Evolutionary conservation across 2,888 invertebrate species (phyloP).

Genomic region (Cheilosia vernalis): DNA sequence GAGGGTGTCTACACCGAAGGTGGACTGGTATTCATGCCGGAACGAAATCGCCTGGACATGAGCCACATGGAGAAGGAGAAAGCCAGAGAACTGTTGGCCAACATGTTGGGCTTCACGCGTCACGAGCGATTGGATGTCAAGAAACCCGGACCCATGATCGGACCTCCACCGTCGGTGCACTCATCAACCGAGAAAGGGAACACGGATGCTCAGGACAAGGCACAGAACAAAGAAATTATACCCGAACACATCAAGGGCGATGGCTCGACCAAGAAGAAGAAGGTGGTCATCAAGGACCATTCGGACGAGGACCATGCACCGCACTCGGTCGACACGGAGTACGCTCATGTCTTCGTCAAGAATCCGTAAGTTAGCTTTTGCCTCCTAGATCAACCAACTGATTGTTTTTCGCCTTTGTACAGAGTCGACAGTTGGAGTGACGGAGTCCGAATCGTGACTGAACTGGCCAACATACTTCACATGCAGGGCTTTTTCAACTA

Average conservation of each 20-base stretch:
- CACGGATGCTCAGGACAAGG: slow-evolving; percentile 73
- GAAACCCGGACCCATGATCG: slow-evolving; percentile 94
- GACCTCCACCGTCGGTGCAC: slow-evolving; percentile 79
- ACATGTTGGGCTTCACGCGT: slow-evolving; percentile 92
- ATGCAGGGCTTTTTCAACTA: slow-evolving; percentile 83
- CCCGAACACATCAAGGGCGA: slow-evolving; percentile 81
- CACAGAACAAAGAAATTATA: slow-evolving; percentile 81
- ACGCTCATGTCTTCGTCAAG: slow-evolving; percentile 90
- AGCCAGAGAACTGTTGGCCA: slow-evolving; percentile 86
- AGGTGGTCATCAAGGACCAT: slow-evolving; percentile 81
- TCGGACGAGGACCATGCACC: slow-evolving; percentile 85
- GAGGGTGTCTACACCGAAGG: slow-evolving; percentile 86
- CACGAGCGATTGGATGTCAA: slow-evolving; percentile 96
- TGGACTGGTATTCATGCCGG: slow-evolving; percentile 85
- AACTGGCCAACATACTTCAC: slow-evolving; percentile 88
- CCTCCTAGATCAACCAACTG: too few species aligned
- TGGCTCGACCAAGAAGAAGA: slow-evolving; percentile 81
- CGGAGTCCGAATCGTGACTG: slow-evolving; percentile 89
- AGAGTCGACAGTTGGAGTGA: slow-evolving; percentile 88
- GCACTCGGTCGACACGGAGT: slow-evolving; percentile 89
- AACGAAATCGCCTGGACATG: slow-evolving; percentile 74
- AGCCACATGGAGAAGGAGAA: slow-evolving; percentile 82
- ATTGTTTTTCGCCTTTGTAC: slow-evolving; percentile 60
- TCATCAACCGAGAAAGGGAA: slow-evolving; percentile 67
- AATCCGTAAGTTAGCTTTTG: slow-evolving; percentile 86